A percentile compares a stretch with the other conserved stretches of the same genome.
Conservation (phyloP, 2,113 vertebrate genomes). For the Lepus timidus region DNA sequence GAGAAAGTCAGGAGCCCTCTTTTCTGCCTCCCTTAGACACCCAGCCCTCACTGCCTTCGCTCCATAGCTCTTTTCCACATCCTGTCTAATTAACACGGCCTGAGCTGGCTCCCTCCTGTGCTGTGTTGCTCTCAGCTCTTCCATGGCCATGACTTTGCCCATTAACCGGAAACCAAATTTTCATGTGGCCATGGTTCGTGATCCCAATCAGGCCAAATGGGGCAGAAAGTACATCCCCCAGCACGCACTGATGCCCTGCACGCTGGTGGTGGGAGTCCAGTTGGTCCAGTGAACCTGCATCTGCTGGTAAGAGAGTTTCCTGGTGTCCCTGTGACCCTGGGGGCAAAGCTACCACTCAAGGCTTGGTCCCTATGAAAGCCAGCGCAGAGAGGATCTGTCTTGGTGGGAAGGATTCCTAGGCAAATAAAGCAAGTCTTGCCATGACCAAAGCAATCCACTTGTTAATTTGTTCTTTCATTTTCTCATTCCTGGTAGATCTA, state of each 20-base stretch:
- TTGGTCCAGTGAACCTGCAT: not conserved
- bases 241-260: not conserved
- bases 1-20: not conserved
- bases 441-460: not conserved
- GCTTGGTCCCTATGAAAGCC: not conserved
- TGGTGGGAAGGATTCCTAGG: not conserved
- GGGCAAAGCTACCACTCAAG: not conserved
- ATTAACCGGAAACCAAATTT: not conserved
- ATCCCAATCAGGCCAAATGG: not conserved
- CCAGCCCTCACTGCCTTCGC: not conserved
- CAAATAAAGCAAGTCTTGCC: not conserved
- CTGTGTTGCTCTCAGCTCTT: not conserved
- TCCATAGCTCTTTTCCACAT: not conserved
- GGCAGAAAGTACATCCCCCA: not conserved
- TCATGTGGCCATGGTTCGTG: not conserved
- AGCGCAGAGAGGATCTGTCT: not conserved
- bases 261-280: not conserved
- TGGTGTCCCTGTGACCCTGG: not conserved
- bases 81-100: not conserved
- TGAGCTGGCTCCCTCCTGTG: not conserved
- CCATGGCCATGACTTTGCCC: not conserved
- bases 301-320: not conserved
- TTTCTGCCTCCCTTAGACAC: not conserved
- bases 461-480: not conserved
- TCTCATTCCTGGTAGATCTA: not conserved